These are phyloP conservation scores for Anthopleura sola DNA, from an alignment of 64 coral and sea anemone genomes.

Conservation along the genomic window DNA sequence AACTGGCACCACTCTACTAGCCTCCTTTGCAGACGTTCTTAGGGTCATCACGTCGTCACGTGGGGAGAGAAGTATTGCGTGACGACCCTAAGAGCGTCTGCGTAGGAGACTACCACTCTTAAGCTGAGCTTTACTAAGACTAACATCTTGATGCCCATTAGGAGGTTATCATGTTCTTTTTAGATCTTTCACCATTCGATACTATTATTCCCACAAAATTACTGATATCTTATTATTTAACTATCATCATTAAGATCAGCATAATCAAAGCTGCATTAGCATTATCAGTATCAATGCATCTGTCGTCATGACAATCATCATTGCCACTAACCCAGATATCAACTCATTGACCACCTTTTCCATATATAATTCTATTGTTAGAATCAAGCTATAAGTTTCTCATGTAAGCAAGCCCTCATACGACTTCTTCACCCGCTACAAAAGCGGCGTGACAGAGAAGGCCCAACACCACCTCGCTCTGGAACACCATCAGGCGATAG, in stretches of 20 bases:
- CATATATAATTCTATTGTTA: not conserved
- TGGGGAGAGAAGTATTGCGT: no score
- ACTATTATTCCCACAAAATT: no score
- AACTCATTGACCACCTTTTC: not conserved
- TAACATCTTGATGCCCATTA: no score
- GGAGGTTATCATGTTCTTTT: no score
- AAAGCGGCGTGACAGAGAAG: conserved; percentile 58
- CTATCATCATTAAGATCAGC: not conserved
- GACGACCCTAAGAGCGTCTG: no score
- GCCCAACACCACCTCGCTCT: conserved; percentile 50
- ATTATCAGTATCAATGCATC: not conserved
- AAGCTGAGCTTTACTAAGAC: no score
- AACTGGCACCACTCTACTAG: no score
- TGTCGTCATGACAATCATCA: not conserved
- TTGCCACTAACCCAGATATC: not conserved
- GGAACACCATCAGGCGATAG: conserved; percentile 59
- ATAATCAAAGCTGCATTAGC: not conserved
- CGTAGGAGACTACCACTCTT: no score
- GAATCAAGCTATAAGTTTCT: conserved; percentile 89
- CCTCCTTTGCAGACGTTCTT: no score
- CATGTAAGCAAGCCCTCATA: conserved; percentile 92
- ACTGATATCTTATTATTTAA: no score
- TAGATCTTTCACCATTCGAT: no score
- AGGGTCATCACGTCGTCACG: no score
- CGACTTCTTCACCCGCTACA: conserved; percentile 69